Evolutionary conservation across 2,888 invertebrate species (phyloP).

Genomic region (Entomobrya multifasciata): DNA sequence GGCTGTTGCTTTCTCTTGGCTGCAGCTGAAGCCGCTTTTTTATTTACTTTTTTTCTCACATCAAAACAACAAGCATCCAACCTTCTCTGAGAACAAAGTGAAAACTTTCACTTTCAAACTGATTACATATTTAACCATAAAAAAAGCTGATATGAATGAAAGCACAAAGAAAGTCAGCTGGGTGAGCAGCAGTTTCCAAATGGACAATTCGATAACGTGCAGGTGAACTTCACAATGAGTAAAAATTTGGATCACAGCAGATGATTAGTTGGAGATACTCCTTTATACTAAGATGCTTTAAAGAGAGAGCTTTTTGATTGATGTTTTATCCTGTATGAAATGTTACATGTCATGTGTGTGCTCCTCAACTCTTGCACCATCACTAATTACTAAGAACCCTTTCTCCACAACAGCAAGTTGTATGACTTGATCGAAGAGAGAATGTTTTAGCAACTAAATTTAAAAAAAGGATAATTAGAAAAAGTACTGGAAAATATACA

Average conservation of each 20-base stretch:
- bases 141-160: conserved; percentile 44
- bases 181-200: neutral
- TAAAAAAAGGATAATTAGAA: too few relatives aligned
- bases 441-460: neutral
- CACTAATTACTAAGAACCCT: neutral
- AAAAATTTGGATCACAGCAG: conserved; percentile 10
- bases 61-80: neutral
- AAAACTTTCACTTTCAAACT: conserved; percentile 40
- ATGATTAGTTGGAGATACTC: neutral
- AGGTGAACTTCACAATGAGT: neutral
- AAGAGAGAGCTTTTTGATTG: neutral
- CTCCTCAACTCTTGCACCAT: neutral
- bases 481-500: neutral
- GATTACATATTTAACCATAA: conserved; percentile 30
- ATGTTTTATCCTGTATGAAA: neutral
- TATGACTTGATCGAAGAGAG: too few relatives aligned
- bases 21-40: conserved; percentile 23
- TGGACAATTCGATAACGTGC: neutral
- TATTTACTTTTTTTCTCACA: conserved; percentile 10
- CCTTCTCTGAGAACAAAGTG: conserved; percentile 12
- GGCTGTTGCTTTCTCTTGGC: conserved; percentile 19
- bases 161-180: conserved; percentile 51
- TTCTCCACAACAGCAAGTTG: neutral
- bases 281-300: neutral
- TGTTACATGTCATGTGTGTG: neutral